Evolutionary conservation across 2,797 vertebrate genomes (phyloP), one percentile per base, ranked within the genome.

Genomic region (Tachyglossus aculeatus): DNA sequence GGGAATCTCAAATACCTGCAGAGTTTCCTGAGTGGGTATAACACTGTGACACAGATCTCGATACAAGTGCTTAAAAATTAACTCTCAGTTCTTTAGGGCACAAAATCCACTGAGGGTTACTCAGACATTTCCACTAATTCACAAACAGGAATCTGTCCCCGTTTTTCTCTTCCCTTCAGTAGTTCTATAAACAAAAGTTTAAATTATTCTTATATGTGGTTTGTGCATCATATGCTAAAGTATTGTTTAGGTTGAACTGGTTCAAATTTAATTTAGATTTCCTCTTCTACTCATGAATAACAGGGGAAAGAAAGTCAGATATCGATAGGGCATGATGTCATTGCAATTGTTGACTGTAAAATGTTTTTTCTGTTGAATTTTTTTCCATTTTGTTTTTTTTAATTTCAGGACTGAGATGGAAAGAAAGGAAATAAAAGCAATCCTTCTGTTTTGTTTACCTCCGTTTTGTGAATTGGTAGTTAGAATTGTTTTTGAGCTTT

Each of bases 51-150:
- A 11, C 0, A 0, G n/a, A n/a, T 69, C 12, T 38, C 1, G 0
- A 39, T 29, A 44, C 22, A 33, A 43, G 32, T 10, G 8, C 2
- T n/a, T 34, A 9, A 27, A 50, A 53, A 37, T 5, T 66, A 45
- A 67, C 13, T 48, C 29, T 48, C 16, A 33, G 25, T 48, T 54
- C 38, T 27, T 32, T 67, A 27, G 43, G 8, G 16, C 3, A 33
- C 6, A 0, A 24, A n/a, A 40, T 40, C 52, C 9, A 37, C 45
- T 51, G 40, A 50, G 31, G 31, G 16, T 31, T 47, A 27, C 45
- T 29, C 0, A 0, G 21, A 25, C 13, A 41, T 6, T 0, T 0
- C 21, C 52, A 24, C 0, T 0, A 2, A 9, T 48, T 48, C 19
- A 1, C 47, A 32, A 31, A 39, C 34, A 41, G 7, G 21, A 53